Evolutionary conservation across 2,888 invertebrate genomes (phyloP).

Genomic region (Galerucella pusilla): DNA sequence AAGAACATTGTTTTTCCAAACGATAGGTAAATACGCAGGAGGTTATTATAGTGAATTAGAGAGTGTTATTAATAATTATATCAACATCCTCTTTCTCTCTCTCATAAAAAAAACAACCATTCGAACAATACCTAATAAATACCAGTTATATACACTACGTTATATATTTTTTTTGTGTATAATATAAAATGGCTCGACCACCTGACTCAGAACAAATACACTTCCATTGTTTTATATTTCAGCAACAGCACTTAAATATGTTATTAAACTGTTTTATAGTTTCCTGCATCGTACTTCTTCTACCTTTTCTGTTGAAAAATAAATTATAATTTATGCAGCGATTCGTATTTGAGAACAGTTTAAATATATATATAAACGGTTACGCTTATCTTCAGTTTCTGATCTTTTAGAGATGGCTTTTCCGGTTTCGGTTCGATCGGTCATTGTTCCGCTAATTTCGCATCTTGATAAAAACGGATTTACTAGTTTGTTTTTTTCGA

Average conservation of each 20-base stretch:
- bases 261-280: constrained; percentile 66
- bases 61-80: constrained; percentile 44
- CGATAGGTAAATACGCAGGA: constrained; percentile 27
- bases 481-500: constrained; percentile 47
- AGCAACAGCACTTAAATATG: constrained; percentile 64
- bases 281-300: constrained; percentile 59
- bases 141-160: constrained; percentile 55
- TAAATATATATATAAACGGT: constrained; percentile 52
- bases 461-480: constrained; percentile 55
- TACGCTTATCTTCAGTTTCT: constrained; percentile 44
- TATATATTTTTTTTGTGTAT: constrained; percentile 49
- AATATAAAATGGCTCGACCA: constrained; percentile 59
- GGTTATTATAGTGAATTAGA: constrained; percentile 29
- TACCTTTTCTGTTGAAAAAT: constrained; percentile 37
- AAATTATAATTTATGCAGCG: constrained; percentile 61
- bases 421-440: constrained; percentile 58
- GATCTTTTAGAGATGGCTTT: constrained; percentile 51
- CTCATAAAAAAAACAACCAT: constrained; percentile 47
- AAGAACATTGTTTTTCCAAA: constrained; percentile 26
- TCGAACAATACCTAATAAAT: constrained; percentile 62
- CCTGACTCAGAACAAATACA: constrained; percentile 62
- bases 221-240: constrained; percentile 63
- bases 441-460: constrained; percentile 61
- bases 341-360: constrained; percentile 58
- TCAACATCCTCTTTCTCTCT: constrained; percentile 57